Evolutionary conservation across 2,888 invertebrate genomes (phyloP), one percentile per base, ranked within the genome.

Genomic region (Zele albiditarsus): DNA sequence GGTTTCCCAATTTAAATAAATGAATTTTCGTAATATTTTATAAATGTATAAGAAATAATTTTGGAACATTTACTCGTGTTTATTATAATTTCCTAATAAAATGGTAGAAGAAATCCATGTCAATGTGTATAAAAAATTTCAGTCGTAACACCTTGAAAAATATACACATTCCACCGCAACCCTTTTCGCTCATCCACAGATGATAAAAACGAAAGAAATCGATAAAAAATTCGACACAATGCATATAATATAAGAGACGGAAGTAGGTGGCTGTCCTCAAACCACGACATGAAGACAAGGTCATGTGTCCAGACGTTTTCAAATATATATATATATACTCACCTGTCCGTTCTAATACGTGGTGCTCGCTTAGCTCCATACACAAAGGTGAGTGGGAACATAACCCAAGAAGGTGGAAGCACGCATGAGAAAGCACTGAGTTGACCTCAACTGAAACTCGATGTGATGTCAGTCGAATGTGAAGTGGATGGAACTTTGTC

Each of bases 401-500:
- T n/a, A 28, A 31, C 12, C 58, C 60, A 28, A 67, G 67, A 62
- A 71, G 71, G 67, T 74, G 80, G 80, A 80, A 79, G 74, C 77
- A 80, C 79, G 80, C 80, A 79, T 80, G 79, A 79, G 77, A 71
- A 75, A 79, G 76, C 80, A 80, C 77, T 76, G 73, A 66, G 66
- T 71, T 71, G 71, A 75, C 75, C 75, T 58, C 71, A 75, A 71
- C 66, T 62, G 71, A 60, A 75, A 75, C 60, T 68, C 53, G 38
- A 71, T 42, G 62, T 71, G 71, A 75, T 62, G 60, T 67, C 60
- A 60, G 67, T 27, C 71, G 33, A 75, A 75, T 75, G 62, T 71
- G 20, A 71, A 42, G 46, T 38, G 60, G 42, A 71, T 27, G 71
- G 60, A 46, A 42, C 46, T 46, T 27, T 12, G 46, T 49, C 62